Conservation (phyloP, 2,113 vertebrate genomes). For the Gasterosteus nipponicus region DNA sequence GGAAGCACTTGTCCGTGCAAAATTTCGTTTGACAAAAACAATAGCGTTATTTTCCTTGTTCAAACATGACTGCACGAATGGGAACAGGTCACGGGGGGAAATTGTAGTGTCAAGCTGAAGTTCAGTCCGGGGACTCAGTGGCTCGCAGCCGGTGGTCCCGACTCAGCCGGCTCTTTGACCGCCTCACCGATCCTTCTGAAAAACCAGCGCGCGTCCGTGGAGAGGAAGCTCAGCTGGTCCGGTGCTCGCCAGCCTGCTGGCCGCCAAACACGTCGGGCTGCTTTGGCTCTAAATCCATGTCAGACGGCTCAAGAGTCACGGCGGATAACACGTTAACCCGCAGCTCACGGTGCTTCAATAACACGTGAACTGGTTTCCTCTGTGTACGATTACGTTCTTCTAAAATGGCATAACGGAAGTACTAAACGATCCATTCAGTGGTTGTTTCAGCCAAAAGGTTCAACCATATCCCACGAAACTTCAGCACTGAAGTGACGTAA, state of each 20-base stretch:
- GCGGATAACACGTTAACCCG: slow-evolving; percentile 27
- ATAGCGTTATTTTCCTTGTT: background rate
- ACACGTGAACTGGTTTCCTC: background rate
- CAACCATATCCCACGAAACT: background rate
- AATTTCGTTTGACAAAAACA: slow-evolving; percentile 17
- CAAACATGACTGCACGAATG: slow-evolving; percentile 11
- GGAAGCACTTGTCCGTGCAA: background rate
- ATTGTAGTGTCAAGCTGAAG: slow-evolving; percentile 4
- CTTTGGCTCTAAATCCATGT: no score
- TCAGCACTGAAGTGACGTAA: background rate
- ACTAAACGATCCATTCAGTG: background rate
- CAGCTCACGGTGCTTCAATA: background rate
- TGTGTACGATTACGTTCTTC: background rate
- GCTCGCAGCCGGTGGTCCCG: slow-evolving; percentile 6
- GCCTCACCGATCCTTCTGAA: slow-evolving; percentile 20
- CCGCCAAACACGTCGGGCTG: background rate
- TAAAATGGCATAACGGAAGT: background rate
- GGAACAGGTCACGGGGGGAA: background rate
- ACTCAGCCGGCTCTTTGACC: slow-evolving; percentile 26
- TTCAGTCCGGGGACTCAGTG: slow-evolving; percentile 14
- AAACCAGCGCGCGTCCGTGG: slow-evolving; percentile 18
- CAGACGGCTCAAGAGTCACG: slow-evolving; percentile 18
- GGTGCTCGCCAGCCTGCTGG: background rate
- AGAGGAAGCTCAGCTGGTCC: background rate
- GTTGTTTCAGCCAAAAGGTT: background rate